These are phyloP conservation scores for Muricea muricata DNA, from an alignment of 92 coral and sea anemone species.

Conservation along the genomic window DNA sequence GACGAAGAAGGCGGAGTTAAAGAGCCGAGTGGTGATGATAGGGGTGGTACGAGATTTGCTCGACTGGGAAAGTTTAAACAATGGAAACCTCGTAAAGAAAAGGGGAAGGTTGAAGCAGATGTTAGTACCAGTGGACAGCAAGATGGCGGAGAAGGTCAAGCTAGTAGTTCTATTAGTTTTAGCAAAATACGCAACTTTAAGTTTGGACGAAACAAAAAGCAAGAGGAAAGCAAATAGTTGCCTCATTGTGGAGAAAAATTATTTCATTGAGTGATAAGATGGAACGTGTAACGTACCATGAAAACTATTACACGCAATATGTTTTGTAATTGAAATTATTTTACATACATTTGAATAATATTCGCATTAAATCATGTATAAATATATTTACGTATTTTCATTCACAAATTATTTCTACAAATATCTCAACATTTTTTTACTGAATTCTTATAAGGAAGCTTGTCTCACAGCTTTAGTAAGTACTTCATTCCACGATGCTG, in stretches of 20 bases:
- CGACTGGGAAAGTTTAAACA: background rate
- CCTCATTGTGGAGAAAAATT: no score
- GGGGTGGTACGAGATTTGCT: background rate
- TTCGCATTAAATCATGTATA: background rate
- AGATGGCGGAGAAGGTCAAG: background rate
- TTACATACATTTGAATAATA: background rate
- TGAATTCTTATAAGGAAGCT: no score
- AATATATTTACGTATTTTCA: no score
- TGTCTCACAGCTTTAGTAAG: no score
- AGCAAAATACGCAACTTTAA: slow-evolving; percentile 5
- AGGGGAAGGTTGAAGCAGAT: background rate
- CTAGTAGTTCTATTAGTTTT: background rate
- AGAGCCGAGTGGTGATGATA: background rate
- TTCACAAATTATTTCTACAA: background rate
- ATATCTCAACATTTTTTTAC: background rate
- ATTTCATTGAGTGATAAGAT: no score
- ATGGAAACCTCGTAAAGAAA: background rate
- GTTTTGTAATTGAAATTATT: no score
- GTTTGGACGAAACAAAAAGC: background rate
- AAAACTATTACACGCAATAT: no score
- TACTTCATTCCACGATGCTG: no score
- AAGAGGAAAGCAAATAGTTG: background rate
- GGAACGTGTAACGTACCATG: no score
- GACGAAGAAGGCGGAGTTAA: background rate
- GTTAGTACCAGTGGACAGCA: background rate